phyloP scores from a whole-genome alignment of 1,140 invertebrate species.

The Drosophila gunungcola region DNA sequence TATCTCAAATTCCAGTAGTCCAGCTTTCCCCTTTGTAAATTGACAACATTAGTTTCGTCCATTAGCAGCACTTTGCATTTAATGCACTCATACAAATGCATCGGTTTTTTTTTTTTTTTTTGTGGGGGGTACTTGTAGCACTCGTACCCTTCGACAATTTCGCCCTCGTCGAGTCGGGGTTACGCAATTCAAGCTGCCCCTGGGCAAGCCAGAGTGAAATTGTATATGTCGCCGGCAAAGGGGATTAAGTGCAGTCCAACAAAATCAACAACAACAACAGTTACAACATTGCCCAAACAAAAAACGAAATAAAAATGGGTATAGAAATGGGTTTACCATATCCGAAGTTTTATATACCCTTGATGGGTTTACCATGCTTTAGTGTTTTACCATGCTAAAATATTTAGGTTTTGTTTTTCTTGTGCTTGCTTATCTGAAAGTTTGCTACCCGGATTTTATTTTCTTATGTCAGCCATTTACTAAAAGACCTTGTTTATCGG shows the following conservation, averaged over 20 bases:
- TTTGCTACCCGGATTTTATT: conserved; percentile 17
- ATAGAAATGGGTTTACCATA: conserved; percentile 13
- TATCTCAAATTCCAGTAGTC: not conserved
- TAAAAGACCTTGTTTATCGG: conserved; percentile 31
- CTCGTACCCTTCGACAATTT: conserved; percentile 45
- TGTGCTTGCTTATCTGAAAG: conserved; percentile 12
- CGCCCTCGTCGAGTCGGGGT: conserved; percentile 53
- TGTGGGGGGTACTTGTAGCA: conserved; percentile 16
- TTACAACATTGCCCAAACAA: conserved; percentile 67
- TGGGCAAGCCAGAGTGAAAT: conserved; percentile 64
- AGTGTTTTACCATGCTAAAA: not conserved
- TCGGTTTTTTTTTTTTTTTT: not conserved
- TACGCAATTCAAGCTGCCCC: conserved; percentile 63
- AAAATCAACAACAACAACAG: conserved; percentile 48
- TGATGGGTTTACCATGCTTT: not conserved
- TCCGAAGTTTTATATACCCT: conserved; percentile 27
- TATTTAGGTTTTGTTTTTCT: conserved; percentile 12
- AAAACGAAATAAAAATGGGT: conserved; percentile 22
- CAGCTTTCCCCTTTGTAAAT: conserved; percentile 25
- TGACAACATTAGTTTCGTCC: conserved; percentile 70
- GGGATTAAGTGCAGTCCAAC: conserved; percentile 73
- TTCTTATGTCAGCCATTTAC: conserved; percentile 22
- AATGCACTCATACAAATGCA: conserved; percentile 44
- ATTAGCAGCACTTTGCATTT: conserved; percentile 61
- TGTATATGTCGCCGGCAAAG: conserved; percentile 63